Percentiles rank a stretch among this genome's conserved stretches.
Evolutionary conservation across 2,113 vertebrate species (phyloP).

Genomic region (Furnarius figulus): DNA sequence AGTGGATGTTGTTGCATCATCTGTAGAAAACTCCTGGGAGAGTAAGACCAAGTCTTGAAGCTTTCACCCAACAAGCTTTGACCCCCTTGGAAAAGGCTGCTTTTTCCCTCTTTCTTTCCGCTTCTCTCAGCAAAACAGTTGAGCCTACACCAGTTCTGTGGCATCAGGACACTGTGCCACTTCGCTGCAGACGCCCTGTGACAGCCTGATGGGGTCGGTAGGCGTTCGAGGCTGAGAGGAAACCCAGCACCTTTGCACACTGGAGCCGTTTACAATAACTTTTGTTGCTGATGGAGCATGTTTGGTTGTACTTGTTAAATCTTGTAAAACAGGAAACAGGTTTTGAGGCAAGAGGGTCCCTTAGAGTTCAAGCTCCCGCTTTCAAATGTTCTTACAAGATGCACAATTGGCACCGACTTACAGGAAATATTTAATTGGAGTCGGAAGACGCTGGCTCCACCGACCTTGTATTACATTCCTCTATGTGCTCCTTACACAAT

Average conservation of each 20-base stretch:
- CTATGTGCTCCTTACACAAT: slow-evolving; percentile 42
- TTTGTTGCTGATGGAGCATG: slow-evolving; percentile 72
- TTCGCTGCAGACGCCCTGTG: fast-evolving
- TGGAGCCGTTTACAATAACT: slow-evolving; percentile 61
- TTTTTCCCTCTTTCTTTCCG: not conserved
- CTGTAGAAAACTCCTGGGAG: not conserved
- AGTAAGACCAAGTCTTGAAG: not conserved
- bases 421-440: slow-evolving; percentile 82
- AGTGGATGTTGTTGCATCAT: not conserved
- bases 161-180: not conserved
- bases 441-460: slow-evolving; percentile 74
- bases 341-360: slow-evolving; percentile 76
- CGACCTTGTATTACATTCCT: slow-evolving; percentile 65
- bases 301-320: slow-evolving; percentile 74
- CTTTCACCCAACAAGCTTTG: not conserved
- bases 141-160: not conserved
- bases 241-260: slow-evolving; percentile 57
- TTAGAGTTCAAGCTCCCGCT: slow-evolving; percentile 76
- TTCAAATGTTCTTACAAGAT: slow-evolving; percentile 79
- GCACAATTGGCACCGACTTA: slow-evolving; percentile 74
- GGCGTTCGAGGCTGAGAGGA: not conserved
- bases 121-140: not conserved
- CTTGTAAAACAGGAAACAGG: slow-evolving; percentile 85
- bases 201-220: not conserved
- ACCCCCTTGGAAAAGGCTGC: not conserved